phyloP scores from a whole-genome alignment of 2,888 invertebrate genomes.

The Frankliniella intonsa region DNA sequence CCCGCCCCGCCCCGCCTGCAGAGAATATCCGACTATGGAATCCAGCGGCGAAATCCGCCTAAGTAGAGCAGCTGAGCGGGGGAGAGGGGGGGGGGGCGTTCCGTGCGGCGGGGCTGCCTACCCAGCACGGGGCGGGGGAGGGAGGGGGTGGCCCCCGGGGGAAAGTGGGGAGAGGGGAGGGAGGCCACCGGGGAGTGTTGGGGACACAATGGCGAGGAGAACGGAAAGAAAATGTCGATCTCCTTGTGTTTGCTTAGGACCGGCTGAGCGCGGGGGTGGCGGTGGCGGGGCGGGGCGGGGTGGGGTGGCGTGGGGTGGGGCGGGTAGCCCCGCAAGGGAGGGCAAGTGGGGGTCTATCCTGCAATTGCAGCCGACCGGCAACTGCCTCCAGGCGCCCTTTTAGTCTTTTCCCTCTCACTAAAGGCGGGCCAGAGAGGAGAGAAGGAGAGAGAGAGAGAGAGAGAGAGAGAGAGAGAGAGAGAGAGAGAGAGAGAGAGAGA shows the following conservation, averaged over 20 bases:
- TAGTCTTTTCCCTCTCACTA: no score
- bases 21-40: constrained; percentile 6
- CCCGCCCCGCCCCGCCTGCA: not conserved
- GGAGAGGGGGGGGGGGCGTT: no score
- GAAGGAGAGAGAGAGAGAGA: no score
- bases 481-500: no score
- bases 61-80: not conserved
- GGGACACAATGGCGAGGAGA: constrained; percentile 13
- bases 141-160: not conserved
- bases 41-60: not conserved
- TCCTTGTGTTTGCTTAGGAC: constrained; percentile 26
- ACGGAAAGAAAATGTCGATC: constrained; percentile 22
- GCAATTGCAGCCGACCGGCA: no score
- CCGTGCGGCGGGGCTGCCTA: not conserved
- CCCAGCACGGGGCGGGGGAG: no score
- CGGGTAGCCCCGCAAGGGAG: no score
- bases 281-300: not conserved
- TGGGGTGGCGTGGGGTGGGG: no score
- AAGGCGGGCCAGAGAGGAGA: no score
- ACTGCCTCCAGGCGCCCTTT: no score
- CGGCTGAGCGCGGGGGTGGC: not conserved
- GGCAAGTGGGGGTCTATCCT: no score
- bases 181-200: not conserved
- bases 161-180: not conserved
- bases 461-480: no score